phyloP scores from a whole-genome alignment of 1,140 invertebrate genomes.

The Carcinoscorpius rotundicauda region DNA sequence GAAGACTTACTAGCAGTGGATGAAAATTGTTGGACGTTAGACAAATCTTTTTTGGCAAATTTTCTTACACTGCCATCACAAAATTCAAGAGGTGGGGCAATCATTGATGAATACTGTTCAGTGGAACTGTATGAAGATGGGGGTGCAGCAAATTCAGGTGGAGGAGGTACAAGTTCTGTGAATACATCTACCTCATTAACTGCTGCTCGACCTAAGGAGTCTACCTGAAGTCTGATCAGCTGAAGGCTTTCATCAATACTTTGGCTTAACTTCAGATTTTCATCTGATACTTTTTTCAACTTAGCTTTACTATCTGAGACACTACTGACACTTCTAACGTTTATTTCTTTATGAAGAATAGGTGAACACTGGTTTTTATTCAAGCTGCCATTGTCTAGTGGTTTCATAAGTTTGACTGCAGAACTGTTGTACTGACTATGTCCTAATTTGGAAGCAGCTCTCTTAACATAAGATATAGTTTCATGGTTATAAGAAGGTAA shows the following conservation, averaged over 20 bases:
- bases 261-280: constrained; percentile 3
- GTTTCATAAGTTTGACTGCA: background rate
- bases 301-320: background rate
- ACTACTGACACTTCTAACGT: background rate
- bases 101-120: constrained; percentile 12
- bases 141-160: constrained; percentile 25
- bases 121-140: background rate
- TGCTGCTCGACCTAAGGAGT: constrained; percentile 21
- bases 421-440: background rate
- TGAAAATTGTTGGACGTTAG: background rate
- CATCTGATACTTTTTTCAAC: background rate
- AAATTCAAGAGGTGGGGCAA: constrained; percentile 22
- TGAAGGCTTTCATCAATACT: constrained; percentile 20
- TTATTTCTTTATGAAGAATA: background rate
- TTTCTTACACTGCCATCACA: constrained; percentile 16
- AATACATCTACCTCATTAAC: constrained; percentile 25
- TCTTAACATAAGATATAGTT: too few species aligned
- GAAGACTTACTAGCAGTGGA: constrained; percentile 1
- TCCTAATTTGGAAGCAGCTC: too few species aligned
- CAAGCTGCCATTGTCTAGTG: background rate
- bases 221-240: constrained; percentile 22
- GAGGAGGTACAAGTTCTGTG: constrained; percentile 26
- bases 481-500: too few species aligned
- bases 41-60: too few species aligned
- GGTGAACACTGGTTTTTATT: background rate